Evolutionary conservation across 2,113 vertebrate genomes (phyloP), one percentile per base, ranked within the genome.

Genomic region (Ranitomeya variabilis): DNA sequence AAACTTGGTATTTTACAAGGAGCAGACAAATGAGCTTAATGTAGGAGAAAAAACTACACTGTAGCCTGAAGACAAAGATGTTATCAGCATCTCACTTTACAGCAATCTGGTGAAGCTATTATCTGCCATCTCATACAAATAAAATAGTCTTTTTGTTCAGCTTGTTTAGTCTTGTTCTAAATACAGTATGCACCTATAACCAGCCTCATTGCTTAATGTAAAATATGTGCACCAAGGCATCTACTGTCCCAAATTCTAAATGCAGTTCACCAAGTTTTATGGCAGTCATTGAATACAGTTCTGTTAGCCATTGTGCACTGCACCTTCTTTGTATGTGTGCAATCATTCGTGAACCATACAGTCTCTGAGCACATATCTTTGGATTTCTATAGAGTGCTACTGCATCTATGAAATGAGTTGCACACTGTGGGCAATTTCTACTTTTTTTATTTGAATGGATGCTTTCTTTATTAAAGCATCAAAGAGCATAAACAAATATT

Each of bases 11-110:
- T 94, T 94, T 95, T 94, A 94, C 93, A 94, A 94, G 95, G 92
- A 94, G 94, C 93, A 90, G 88, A 91, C 91, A 95, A 95, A 94
- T 95, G 94, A 95, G 92, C 92, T 94, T 94, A 93, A 94, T 94
- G 95, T 94, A 94, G 31, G 94, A 93, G 95, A 95, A 95, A 95
- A 95, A 93, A 93, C 93, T 94, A 94, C 93, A 94, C 93, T 94
- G 94, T 96, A 95, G 94, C 94, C 93, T 91, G 92, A 92, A 92
- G 93, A 69, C 91, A 95, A 94, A 95, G 95, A 95, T 95, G 92
- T 95, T 95, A 96, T 95, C 95, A 94, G 6, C 93, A 93, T 94
- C 15, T 93, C 89, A 91, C 92, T 90, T 95, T 95, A 23, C 93
- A 94, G 91, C 92, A 92, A 95, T 95, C 93, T 93, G 93, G 94